Evolutionary conservation across 23 tunicate species (phyloP).

Genomic region (Halocynthia aurantium): DNA sequence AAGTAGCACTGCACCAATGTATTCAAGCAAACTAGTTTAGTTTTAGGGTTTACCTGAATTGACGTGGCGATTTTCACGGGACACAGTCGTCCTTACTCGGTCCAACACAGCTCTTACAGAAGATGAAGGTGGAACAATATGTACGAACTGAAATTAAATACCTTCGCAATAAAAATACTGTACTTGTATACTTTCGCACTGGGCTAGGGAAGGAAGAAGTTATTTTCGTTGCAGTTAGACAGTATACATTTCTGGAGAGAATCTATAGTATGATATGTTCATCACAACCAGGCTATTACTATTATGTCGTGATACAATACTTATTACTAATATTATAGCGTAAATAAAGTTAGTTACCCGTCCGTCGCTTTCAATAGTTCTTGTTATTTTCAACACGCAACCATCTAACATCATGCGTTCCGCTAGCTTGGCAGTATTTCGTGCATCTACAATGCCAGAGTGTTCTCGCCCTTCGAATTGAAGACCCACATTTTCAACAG

Average conservation of each 20-base stretch:
- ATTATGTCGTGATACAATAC: neutral
- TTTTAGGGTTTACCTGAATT: no score
- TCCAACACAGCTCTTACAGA: constrained; percentile 18
- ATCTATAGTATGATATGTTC: neutral
- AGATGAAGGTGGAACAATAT: constrained; percentile 6
- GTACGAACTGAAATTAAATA: neutral
- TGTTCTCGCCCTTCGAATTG: constrained; percentile 20
- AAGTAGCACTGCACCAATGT: no score
- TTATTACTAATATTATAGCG: neutral
- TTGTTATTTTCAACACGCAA: constrained; percentile 9
- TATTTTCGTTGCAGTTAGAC: neutral
- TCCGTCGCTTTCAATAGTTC: constrained; percentile 14
- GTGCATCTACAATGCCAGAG: constrained; percentile 15
- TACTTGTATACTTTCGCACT: neutral
- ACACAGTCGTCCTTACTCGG: neutral
- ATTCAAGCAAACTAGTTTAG: no score
- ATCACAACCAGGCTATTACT: neutral
- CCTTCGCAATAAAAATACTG: neutral
- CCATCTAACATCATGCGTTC: constrained; percentile 6
- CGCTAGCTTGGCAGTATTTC: constrained; percentile 15
- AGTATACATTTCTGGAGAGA: neutral
- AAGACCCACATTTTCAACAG: constrained; percentile 10
- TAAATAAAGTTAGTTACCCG: neutral
- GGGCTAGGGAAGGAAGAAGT: neutral
- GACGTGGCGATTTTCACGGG: no score